Base-by-base conservation (phyloP, 1,140 invertebrate genomes). In the Mercenaria mercenaria region DNA sequence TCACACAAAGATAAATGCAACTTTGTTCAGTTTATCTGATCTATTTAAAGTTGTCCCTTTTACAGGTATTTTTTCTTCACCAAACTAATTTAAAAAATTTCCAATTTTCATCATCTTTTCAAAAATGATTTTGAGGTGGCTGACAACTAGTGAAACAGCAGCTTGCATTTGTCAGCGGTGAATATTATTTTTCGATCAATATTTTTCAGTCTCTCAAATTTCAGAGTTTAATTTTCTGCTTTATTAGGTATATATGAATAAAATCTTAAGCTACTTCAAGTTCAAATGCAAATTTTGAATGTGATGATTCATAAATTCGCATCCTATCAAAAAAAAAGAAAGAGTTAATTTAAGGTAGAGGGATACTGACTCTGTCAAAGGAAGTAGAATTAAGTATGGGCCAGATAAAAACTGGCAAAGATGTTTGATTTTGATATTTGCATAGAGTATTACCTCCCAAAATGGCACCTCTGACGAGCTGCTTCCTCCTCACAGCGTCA, bases 201-300 rank as follows among this genome's bases (percentile, higher is more conserved):
- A 41, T 39, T 4, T n/a, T 64, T 26, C 59, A 64, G 59, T 29
- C n/a, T 64, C 59, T 26, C 59, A 64, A 64, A 29, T 64, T 29
- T 64, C 26, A 64, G 29, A 64, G 59, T 64, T 72, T 72, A 72
- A 72, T 72, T 72, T 72, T 72, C 67, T 72, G 67, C 67, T 72
- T 72, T 72, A 72, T 39, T 72, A 72, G 20, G 2, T 39, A 29
- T 72, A 15, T 39, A 39, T 39, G 34, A 72, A 15, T 2, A 8
- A 72, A 72, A 72, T 39, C 34, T 72, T 72, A 37, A 72, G 67
- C 37, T 72, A 8, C 4, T 72, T 39, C 34, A 29, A 39, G 67
- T 72, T 29, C 67, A 72, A 1, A 39, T 39, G 67, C 67, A 39
- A 72, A 72, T 72, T 37, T 72, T 72, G 34, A 15, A 37, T 32